Conservation (phyloP, 30 jellyfish, hydroid and myxozoan genomes). For the Turritopsis rubra region DNA sequence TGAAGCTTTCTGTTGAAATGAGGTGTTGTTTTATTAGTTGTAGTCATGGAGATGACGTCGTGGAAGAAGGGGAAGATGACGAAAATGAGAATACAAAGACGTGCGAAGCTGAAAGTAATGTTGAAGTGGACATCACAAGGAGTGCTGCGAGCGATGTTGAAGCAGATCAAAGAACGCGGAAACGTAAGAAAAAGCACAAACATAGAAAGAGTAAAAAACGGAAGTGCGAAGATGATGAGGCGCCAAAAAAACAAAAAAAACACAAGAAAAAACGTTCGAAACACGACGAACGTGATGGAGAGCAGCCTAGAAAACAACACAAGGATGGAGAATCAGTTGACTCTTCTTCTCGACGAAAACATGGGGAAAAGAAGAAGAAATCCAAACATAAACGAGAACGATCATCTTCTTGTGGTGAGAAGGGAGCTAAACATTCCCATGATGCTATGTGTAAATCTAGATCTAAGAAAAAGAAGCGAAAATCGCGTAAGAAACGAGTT, state of each 20-base stretch:
- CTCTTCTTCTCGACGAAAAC: background rate
- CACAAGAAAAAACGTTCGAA: background rate
- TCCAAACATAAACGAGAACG: background rate
- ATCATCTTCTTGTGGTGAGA: background rate
- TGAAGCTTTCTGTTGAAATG: background rate
- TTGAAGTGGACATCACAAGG: background rate
- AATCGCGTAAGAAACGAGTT: background rate
- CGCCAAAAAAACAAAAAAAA: background rate
- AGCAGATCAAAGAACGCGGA: background rate
- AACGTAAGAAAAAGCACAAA: background rate
- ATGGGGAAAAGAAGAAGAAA: constrained; percentile 2
- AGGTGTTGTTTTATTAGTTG: background rate
- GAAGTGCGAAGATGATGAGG: constrained; percentile 1
- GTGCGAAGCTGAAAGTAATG: background rate
- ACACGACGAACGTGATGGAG: background rate
- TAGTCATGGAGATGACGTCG: background rate
- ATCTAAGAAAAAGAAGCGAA: constrained; percentile 4
- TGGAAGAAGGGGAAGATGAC: background rate
- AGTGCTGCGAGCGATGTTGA: background rate
- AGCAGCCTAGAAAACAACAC: background rate
- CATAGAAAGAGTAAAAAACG: background rate
- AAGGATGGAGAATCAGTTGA: background rate
- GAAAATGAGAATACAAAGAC: background rate
- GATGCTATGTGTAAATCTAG: background rate
- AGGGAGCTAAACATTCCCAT: background rate